These are phyloP conservation scores for Drosophila siamana DNA, from an alignment of 2,888 invertebrate species.

Conservation along the genomic window DNA sequence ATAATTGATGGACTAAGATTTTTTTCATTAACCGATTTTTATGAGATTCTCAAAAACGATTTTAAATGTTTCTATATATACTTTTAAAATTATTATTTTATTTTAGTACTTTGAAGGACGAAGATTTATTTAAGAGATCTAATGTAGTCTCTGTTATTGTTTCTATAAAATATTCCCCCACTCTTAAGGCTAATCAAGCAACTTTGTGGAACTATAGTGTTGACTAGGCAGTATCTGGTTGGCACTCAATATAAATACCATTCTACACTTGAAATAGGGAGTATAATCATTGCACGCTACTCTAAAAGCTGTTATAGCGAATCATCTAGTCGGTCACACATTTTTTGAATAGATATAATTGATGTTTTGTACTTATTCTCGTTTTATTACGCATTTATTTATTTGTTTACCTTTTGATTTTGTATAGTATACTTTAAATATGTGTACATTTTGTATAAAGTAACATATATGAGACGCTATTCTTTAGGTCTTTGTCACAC, in stretches of 20 bases:
- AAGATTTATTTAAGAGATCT: too few relatives aligned
- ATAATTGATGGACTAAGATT: too few relatives aligned
- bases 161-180: too few relatives aligned
- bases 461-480: not conserved
- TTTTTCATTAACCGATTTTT: too few relatives aligned
- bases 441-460: conserved; percentile 9
- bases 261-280: not conserved
- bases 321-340: conserved; percentile 6
- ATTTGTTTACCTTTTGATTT: conserved; percentile 74
- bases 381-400: conserved; percentile 64
- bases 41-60: too few relatives aligned
- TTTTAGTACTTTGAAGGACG: too few relatives aligned
- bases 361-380: conserved; percentile 30
- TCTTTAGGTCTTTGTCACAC: conserved; percentile 1
- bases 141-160: too few relatives aligned
- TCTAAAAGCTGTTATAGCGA: not conserved
- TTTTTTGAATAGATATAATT: not conserved
- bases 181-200: too few relatives aligned
- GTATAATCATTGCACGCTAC: not conserved
- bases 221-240: too few relatives aligned
- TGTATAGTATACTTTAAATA: conserved; percentile 16
- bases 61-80: too few relatives aligned
- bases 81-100: too few relatives aligned
- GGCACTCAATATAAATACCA: not conserved
- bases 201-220: too few relatives aligned